Evolutionary conservation across 2,113 vertebrate genomes (phyloP), one percentile per base, ranked within the genome.

Genomic region (Pholis gunnellus): DNA sequence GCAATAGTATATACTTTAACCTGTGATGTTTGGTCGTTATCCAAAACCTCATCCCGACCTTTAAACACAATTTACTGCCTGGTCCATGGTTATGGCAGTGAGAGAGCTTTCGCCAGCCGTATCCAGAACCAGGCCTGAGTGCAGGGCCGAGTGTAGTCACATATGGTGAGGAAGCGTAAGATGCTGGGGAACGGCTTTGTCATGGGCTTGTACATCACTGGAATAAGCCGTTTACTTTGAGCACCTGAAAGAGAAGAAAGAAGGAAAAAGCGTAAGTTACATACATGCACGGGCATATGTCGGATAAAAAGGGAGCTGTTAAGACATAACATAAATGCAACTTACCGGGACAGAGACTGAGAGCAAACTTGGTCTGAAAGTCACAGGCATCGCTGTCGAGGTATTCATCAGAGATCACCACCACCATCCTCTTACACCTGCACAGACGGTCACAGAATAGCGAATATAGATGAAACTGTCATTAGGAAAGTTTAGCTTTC

Each of bases 281-380:
- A 10, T 0, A 4, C 34, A 67, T 0, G 3, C n/a, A 22, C 4
- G 6, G 5, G 25, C 1, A 15, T 18, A 31, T 17, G 1, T 50
- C n/a, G 40, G 25, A 54, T 44, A 36, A 9, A 31, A 34, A 20
- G 7, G 2, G 20, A 7, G 17, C 17, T 11, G 22, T 59, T 50
- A 17, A 17, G 65, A 20, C 5, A 22, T n/a, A 2, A 83, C 5
- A 29, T 17, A 54, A 46, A 31, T 60, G 1, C 1, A 17, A 40
- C 87, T 95, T 94, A 99, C 98, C 97, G 84, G 98, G 98, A 78
- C 95, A 96, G 79, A 99, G 97, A 82, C 98, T 99, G 82, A 99
- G 97, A 3, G 98, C 97, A 91, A 99, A 99, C 94, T 99, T 99
- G 67, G 98, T 99, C 95, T 99, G 98, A 93, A 99, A 99, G 88